Conservation (phyloP, 2,888 invertebrate species). For the Allacma fusca region DNA sequence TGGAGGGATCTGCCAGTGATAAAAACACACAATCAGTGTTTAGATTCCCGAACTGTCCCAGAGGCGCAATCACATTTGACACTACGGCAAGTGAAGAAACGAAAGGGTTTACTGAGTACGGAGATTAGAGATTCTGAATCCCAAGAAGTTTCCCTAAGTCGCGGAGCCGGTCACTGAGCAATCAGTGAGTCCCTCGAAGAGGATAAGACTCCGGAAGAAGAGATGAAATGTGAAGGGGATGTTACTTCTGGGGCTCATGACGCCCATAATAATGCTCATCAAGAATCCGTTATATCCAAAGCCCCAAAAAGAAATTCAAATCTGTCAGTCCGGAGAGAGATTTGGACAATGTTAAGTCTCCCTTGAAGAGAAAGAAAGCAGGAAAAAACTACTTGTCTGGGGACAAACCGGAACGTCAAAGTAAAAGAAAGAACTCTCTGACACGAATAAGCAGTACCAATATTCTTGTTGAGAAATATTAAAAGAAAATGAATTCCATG, state of each 20-base stretch:
- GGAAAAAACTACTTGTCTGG: not conserved
- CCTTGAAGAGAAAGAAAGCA: not conserved
- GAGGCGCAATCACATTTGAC: not conserved
- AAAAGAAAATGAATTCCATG: slow-evolving; percentile 50
- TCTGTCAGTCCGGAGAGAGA: slow-evolving; percentile 50
- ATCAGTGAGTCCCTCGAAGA: slow-evolving; percentile 30
- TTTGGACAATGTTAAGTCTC: not conserved
- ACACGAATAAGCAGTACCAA: slow-evolving; percentile 44
- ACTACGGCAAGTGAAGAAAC: slow-evolving; percentile 17
- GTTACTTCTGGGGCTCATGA: slow-evolving; percentile 44
- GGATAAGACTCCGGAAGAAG: slow-evolving; percentile 42
- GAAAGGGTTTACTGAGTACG: not conserved
- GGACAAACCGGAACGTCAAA: not conserved
- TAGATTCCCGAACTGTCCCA: slow-evolving; percentile 26
- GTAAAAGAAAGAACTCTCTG: slow-evolving; percentile 24
- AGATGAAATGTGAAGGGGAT: slow-evolving; percentile 13
- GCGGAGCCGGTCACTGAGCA: not conserved
- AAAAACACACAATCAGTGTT: slow-evolving; percentile 17
- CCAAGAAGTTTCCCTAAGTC: not conserved
- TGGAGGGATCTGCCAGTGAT: not conserved
- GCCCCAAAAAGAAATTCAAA: slow-evolving; percentile 40
- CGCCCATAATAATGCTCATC: slow-evolving; percentile 53
- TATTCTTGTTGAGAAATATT: slow-evolving; percentile 52
- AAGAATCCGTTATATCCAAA: slow-evolving; percentile 38
- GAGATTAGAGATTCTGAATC: not conserved